phyloP scores from a whole-genome alignment of 2,797 vertebrate genomes.

The Nothura maculosa region DNA sequence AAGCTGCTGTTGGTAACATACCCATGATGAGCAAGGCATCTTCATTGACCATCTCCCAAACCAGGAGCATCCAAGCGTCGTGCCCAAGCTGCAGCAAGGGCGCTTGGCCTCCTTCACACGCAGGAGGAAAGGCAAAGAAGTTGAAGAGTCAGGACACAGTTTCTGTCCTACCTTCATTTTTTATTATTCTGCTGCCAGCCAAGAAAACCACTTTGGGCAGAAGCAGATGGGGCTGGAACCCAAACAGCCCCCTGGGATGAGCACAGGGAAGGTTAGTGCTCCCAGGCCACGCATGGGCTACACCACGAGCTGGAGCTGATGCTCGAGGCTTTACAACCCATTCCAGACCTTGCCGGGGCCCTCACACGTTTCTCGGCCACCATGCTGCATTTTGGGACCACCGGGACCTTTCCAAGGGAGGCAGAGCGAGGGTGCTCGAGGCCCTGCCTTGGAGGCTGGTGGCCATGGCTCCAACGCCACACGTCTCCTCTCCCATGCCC shows the following conservation, averaged over 20 bases:
- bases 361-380: background rate
- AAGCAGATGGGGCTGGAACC: background rate
- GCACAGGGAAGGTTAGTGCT: background rate
- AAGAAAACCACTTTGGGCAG: background rate
- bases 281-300: fast-evolving
- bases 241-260: fast-evolving
- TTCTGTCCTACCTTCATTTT: background rate
- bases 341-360: background rate
- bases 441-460: background rate
- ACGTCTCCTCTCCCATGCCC: background rate
- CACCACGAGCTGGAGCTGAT: fast-evolving
- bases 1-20: constrained; percentile 26
- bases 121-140: background rate
- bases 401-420: background rate
- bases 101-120: background rate
- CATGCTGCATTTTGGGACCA: background rate
- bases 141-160: fast-evolving
- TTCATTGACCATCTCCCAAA: background rate
- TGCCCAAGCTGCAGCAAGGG: too few relatives aligned
- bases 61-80: background rate
- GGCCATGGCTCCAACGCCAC: fast-evolving
- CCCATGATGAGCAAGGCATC: background rate
- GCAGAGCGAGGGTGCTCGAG: background rate
- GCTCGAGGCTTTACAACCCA: fast-evolving
- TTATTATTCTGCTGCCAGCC: background rate